Conservation (phyloP, 2,797 vertebrate genomes). For the Crenichthys baileyi region DNA sequence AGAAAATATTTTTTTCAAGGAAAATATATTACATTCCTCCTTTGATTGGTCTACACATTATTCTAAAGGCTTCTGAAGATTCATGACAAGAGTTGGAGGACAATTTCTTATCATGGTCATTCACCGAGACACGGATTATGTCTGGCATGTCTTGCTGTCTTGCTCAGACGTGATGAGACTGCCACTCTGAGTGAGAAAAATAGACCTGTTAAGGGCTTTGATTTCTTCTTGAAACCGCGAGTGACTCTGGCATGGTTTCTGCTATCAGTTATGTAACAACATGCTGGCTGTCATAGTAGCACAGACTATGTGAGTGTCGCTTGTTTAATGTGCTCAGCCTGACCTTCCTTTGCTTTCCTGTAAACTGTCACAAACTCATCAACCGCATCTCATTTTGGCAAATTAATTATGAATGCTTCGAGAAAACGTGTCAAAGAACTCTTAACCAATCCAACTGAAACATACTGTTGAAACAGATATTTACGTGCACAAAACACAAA, state of each 20-base stretch:
- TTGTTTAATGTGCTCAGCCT: neutral
- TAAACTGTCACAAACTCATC: neutral
- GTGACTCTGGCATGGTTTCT: conserved; percentile 1
- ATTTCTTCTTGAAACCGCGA: conserved; percentile 37
- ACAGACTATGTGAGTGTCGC: conserved; percentile 33
- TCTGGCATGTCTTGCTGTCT: conserved; percentile 43
- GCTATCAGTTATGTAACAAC: conserved; percentile 47
- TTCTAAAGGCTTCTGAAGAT: conserved; percentile 35
- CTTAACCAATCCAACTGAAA: too few species aligned
- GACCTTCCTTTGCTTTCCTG: conserved; percentile 11
- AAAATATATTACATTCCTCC: conserved; percentile 45
- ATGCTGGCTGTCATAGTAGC: conserved; percentile 36
- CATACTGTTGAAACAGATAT: too few species aligned
- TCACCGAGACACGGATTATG: conserved; percentile 55
- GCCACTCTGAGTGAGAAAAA: conserved; percentile 37
- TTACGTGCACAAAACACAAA: too few species aligned
- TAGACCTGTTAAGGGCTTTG: conserved; percentile 28
- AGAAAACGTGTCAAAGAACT: neutral
- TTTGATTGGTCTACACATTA: conserved; percentile 52
- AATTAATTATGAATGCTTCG: neutral
- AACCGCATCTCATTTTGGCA: neutral
- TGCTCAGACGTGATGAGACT: conserved; percentile 41
- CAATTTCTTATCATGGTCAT: conserved; percentile 34
- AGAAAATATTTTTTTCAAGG: conserved; percentile 38
- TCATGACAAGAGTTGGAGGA: conserved; percentile 37